A percentile compares a stretch with the other conserved stretches of the same genome.
Conservation (phyloP, 2,797 vertebrate species). For the Adrianichthys oophorus region DNA sequence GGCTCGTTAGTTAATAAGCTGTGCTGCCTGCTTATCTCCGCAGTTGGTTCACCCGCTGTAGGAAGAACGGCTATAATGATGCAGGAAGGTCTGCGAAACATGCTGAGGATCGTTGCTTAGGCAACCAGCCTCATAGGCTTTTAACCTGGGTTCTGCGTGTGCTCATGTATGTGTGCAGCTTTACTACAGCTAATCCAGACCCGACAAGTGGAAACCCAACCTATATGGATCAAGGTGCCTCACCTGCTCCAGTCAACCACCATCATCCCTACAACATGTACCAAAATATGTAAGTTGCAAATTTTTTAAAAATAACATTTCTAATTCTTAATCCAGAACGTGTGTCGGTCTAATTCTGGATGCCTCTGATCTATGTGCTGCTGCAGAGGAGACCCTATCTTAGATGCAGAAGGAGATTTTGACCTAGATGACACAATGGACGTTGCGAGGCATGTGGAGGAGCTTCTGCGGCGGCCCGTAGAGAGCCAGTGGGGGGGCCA, state of each 20-base stretch:
- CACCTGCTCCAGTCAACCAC: constrained; percentile 85
- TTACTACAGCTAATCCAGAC: constrained; percentile 86
- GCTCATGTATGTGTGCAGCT: constrained; percentile 72
- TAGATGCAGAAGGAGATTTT: constrained; percentile 92
- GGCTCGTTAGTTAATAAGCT: constrained; percentile 63
- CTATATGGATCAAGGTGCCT: constrained; percentile 95
- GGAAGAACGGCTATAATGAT: constrained; percentile 49
- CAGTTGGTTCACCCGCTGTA: constrained; percentile 15
- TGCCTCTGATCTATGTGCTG: constrained; percentile 28
- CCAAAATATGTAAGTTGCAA: constrained; percentile 85
- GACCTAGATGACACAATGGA: constrained; percentile 98
- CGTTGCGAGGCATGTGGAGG: constrained; percentile 92
- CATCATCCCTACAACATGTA: constrained; percentile 87
- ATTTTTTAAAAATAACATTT: too few species aligned
- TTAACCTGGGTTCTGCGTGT: constrained; percentile 15
- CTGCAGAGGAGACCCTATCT: constrained; percentile 85
- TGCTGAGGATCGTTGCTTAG: constrained; percentile 61
- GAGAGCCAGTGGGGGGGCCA: constrained; percentile 96
- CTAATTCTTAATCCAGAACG: too few species aligned
- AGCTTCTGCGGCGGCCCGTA: constrained; percentile 92
- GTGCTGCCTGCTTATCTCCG: constrained; percentile 34
- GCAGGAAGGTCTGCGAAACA: constrained; percentile 47
- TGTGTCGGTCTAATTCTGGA: constrained; percentile 13
- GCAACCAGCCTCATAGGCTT: constrained; percentile 45
- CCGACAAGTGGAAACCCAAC: constrained; percentile 78